phyloP scores from a whole-genome alignment of 1,140 invertebrate species.

The Temnothorax longispinosus region DNA sequence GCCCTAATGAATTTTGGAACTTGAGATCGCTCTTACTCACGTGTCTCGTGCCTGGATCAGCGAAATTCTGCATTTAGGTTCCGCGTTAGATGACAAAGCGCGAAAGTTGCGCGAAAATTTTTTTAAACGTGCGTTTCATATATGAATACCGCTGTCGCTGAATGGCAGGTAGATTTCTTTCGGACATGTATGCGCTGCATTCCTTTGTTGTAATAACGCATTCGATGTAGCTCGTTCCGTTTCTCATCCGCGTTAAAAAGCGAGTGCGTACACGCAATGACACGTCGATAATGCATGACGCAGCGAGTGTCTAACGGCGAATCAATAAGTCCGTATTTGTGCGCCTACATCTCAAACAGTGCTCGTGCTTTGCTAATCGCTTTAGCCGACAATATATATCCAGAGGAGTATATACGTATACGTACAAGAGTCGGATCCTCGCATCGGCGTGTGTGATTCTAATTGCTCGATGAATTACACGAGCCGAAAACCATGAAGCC shows the following conservation, averaged over 20 bases:
- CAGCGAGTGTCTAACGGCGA: constrained; percentile 16
- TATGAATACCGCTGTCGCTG: neutral
- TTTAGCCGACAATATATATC: constrained; percentile 71
- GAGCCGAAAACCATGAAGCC: constrained; percentile 65
- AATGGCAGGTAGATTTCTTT: neutral
- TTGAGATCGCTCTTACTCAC: neutral
- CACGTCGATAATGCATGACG: neutral
- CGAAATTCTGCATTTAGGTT: neutral
- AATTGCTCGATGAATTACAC: constrained; percentile 75
- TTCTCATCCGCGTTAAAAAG: neutral
- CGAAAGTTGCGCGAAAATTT: neutral
- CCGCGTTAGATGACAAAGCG: neutral
- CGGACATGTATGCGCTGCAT: neutral
- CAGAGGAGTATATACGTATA: constrained; percentile 59
- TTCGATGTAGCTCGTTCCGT: neutral
- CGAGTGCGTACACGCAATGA: neutral
- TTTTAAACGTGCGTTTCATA: neutral
- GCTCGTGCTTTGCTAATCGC: constrained; percentile 56
- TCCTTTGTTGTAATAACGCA: neutral
- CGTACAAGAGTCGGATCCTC: constrained; percentile 40
- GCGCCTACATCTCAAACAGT: constrained; percentile 48
- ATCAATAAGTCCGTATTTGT: constrained; percentile 43
- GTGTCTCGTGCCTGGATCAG: neutral
- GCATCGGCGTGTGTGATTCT: constrained; percentile 54
- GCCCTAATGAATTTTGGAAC: constrained; percentile 53